Percentiles rank a stretch among this genome's conserved stretches.
These are phyloP conservation scores for Xanthostigma xanthostigma DNA, from an alignment of 2,888 invertebrate species.

Conservation along the genomic window DNA sequence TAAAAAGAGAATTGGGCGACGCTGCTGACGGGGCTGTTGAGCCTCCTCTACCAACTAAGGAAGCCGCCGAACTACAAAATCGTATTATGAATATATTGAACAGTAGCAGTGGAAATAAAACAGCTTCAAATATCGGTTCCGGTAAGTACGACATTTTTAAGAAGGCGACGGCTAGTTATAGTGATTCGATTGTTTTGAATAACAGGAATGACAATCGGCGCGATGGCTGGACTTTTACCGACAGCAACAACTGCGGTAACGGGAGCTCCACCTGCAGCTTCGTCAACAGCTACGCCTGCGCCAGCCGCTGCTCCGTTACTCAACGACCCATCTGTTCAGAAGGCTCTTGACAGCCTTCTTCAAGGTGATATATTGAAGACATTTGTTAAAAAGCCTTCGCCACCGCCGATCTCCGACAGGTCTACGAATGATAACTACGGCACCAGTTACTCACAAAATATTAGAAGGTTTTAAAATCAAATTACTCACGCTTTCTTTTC, in stretches of 20 bases:
- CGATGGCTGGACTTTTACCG: not conserved
- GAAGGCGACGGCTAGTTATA: slow-evolving; percentile 15
- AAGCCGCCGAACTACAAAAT: slow-evolving; percentile 48
- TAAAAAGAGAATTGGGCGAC: slow-evolving; percentile 60
- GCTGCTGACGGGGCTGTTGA: slow-evolving; percentile 32
- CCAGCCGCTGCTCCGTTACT: slow-evolving; percentile 41
- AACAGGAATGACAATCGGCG: no score
- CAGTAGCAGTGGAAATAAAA: slow-evolving; percentile 29
- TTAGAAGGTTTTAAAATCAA: slow-evolving; percentile 1
- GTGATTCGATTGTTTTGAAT: slow-evolving; percentile 8
- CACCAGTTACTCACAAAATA: slow-evolving; percentile 2
- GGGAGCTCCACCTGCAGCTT: slow-evolving; percentile 17
- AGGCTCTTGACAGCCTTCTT: slow-evolving; percentile 56
- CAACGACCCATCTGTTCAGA: slow-evolving; percentile 63
- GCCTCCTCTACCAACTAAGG: slow-evolving; percentile 29
- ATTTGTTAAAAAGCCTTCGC: slow-evolving; percentile 19
- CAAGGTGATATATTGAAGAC: slow-evolving; percentile 40
- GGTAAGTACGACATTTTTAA: slow-evolving; percentile 13
- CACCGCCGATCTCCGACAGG: not conserved
- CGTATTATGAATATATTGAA: slow-evolving; percentile 66
- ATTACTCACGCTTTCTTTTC: no score
- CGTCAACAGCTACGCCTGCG: slow-evolving; percentile 22
- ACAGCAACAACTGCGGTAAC: slow-evolving; percentile 18
- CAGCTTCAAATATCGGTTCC: not conserved
- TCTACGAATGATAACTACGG: slow-evolving; percentile 1